Base-by-base conservation (phyloP, 2,888 invertebrate genomes). In the Drymonia ruficornis region DNA sequence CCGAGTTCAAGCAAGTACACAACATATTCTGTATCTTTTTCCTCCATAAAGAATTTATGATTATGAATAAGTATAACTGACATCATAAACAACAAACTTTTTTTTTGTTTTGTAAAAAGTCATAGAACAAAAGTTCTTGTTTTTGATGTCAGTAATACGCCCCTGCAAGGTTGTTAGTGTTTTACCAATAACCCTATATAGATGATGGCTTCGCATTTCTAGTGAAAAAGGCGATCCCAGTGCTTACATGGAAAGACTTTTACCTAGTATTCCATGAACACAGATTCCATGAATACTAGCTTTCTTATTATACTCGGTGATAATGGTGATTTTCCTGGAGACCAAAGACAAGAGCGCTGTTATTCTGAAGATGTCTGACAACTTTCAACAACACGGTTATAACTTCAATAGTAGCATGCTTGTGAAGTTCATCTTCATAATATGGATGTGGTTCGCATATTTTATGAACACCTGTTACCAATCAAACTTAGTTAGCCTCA, bases 391-490 rank as follows among this genome's bases (percentile, higher is more conserved):
- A 23, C 80, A 78, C 31, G 63, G 78, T 15, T 67, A 61, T 34
- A 58, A 46, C 9, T 62, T 78, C 12, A 56, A 54, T 3, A 63
- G 67, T 1, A 62, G 62, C 5, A 58, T 53, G 43, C 63, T 56
- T 7, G 46, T 68, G 0, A 76, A 70, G 53, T 71, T 52, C 2
- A 54, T 78, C 2, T 60, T 78, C 8, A 64, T 81, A 9, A 54
- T 67, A 6, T 85, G 84, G 84, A 53, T 83, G 3, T 67, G 74
- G 68, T 84, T 81, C 34, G 74, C 79, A 2, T 82, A 73, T 53
- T 55, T 86, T 0, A 67, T 85, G 2, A 80, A 76, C 48, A 55
- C 72, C 0, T 75, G 69, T 52, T 87, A 86, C 48, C 75, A 78
- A 29, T 76, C 84, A 0, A 77, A 67, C 47, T 59, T 86, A 9